phyloP scores from a whole-genome alignment of 2,113 vertebrate species.

The Nesoenas mayeri region DNA sequence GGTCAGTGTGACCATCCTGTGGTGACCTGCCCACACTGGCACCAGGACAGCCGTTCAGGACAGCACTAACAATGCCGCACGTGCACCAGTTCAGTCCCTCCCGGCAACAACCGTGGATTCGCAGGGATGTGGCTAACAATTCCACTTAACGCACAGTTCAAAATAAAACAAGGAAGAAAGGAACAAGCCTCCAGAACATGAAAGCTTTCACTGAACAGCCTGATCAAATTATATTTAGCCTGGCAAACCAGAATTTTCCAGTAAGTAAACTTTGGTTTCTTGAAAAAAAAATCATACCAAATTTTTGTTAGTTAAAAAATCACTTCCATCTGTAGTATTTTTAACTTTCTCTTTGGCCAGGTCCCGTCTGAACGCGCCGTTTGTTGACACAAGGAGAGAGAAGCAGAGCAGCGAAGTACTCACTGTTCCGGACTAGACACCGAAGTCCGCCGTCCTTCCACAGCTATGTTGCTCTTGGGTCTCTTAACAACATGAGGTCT shows the following conservation, averaged over 20 bases:
- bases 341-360: not conserved
- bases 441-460: slow-evolving; percentile 75
- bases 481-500: slow-evolving; percentile 86
- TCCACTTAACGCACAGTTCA: not conserved
- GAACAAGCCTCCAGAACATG: not conserved
- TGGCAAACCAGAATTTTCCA: not conserved
- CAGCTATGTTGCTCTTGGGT: slow-evolving; percentile 84
- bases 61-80: too few relatives aligned
- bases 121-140: not conserved
- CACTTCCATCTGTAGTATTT: not conserved
- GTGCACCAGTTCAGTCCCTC: not conserved
- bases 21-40: too few relatives aligned
- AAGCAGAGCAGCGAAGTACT: slow-evolving; percentile 50
- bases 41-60: too few relatives aligned
- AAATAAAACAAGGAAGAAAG: not conserved
- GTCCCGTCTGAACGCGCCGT: not conserved
- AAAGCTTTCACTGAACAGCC: not conserved
- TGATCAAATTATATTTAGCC: not conserved
- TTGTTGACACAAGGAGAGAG: not conserved
- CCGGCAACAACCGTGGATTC: not conserved
- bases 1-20: too few relatives aligned
- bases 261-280: not conserved
- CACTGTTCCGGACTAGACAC: slow-evolving; percentile 82
- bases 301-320: not conserved
- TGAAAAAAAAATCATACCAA: fast-evolving